Evolutionary conservation across 2,888 invertebrate genomes (phyloP).

Genomic region (Nematopogon swammerdamellus): DNA sequence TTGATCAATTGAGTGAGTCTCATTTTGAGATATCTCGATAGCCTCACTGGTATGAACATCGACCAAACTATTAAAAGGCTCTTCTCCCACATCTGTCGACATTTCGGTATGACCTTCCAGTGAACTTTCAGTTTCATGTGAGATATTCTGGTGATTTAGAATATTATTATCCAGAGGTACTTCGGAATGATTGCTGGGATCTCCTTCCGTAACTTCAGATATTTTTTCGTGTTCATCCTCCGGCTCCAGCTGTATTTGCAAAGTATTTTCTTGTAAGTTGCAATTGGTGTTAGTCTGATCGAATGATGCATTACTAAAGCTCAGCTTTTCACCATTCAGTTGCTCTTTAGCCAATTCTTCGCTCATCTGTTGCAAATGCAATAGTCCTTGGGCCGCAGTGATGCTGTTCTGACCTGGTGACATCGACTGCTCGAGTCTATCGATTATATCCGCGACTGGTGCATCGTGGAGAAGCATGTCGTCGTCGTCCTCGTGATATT

Average conservation of each 20-base stretch:
- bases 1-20: background rate
- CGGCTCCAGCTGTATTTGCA: background rate
- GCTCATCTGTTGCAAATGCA: slow-evolving; percentile 9
- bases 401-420: slow-evolving; percentile 24
- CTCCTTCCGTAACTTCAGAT: background rate
- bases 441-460: slow-evolving; percentile 59
- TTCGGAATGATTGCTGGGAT: background rate
- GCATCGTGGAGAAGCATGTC: slow-evolving; percentile 42
- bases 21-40: background rate
- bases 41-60: background rate
- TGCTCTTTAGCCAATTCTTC: slow-evolving; percentile 3
- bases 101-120: too few relatives aligned
- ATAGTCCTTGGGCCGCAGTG: slow-evolving; percentile 14
- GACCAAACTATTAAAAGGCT: background rate
- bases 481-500: slow-evolving; percentile 47
- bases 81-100: background rate
- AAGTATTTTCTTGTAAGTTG: background rate
- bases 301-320: background rate
- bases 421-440: slow-evolving; percentile 61
- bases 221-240: background rate
- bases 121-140: background rate
- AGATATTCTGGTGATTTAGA: background rate
- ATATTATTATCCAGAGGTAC: background rate
- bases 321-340: background rate
- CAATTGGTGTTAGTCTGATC: background rate